A percentile compares a stretch with the other conserved stretches of the same genome.
Evolutionary conservation across 2,113 vertebrate species (phyloP).

Genomic region (Pithys albifrons): DNA sequence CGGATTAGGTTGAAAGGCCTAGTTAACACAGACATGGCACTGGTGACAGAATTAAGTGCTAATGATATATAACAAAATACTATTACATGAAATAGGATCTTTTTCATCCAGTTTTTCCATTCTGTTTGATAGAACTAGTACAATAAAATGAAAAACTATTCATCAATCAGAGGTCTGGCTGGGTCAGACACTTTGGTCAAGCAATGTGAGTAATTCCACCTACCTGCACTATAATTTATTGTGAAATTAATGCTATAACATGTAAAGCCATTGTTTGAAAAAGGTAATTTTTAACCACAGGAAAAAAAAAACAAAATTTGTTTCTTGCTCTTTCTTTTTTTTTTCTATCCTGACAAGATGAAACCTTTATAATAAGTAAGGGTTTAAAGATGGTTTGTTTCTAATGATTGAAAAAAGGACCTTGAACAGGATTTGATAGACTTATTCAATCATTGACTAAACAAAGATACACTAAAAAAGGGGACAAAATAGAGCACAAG

Average conservation of each 20-base stretch:
- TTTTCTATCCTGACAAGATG: background rate
- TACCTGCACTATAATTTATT: conserved; percentile 52
- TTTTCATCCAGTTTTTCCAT: conserved; percentile 16
- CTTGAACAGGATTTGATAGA: background rate
- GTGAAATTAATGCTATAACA: conserved; percentile 51
- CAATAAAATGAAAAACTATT: conserved; percentile 64
- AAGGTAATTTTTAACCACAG: conserved; percentile 43
- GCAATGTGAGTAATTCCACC: conserved; percentile 45
- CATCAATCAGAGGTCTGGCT: conserved; percentile 56
- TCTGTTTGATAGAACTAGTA: conserved; percentile 21
- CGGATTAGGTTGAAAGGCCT: conserved; percentile 50
- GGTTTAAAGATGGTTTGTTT: conserved; percentile 7
- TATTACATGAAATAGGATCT: conserved; percentile 55
- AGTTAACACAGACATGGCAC: conserved; percentile 27
- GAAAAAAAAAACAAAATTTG: background rate
- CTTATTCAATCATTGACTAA: conserved; percentile 7
- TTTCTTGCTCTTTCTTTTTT: background rate
- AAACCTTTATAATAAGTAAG: background rate
- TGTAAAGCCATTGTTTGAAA: conserved; percentile 45
- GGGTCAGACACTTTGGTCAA: conserved; percentile 61
- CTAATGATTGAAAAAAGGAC: background rate
- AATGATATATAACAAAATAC: conserved; percentile 51
- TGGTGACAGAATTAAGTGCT: conserved; percentile 49
- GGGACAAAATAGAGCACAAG: background rate
- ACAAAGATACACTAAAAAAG: background rate